Evolutionary conservation across 2,797 vertebrate species (phyloP).

Genomic region (Emydoidea blandingii): DNA sequence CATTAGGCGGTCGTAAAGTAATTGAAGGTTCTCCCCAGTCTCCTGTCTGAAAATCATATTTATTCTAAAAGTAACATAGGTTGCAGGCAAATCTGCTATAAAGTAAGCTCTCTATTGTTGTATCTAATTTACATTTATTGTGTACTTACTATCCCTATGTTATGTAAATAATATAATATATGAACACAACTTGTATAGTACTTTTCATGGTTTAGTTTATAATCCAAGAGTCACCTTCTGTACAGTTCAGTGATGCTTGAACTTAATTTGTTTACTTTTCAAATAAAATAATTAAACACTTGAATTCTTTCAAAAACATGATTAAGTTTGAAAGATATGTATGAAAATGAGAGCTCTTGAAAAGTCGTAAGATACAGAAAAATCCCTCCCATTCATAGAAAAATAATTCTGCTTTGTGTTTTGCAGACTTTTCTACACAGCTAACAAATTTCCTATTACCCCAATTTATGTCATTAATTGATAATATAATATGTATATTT

Average conservation of each 20-base stretch:
- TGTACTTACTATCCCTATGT: slow-evolving; percentile 20
- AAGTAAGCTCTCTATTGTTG: background rate
- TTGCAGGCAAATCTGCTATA: background rate
- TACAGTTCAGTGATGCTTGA: slow-evolving; percentile 54
- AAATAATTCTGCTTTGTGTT: slow-evolving; percentile 20
- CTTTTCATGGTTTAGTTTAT: slow-evolving; percentile 45
- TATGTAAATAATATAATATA: slow-evolving; percentile 38
- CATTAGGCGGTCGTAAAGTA: slow-evolving; percentile 96
- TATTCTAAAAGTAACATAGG: slow-evolving; percentile 74
- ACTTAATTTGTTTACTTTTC: slow-evolving; percentile 62
- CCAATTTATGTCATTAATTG: background rate
- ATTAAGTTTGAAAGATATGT: slow-evolving; percentile 51
- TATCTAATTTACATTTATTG: slow-evolving; percentile 35
- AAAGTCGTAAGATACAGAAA: slow-evolving; percentile 37
- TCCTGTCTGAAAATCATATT: slow-evolving; percentile 91
- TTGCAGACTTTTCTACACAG: slow-evolving; percentile 36
- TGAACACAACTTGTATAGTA: slow-evolving; percentile 20
- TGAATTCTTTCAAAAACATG: slow-evolving; percentile 47
- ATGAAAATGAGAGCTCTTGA: slow-evolving; percentile 46
- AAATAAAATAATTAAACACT: slow-evolving; percentile 50
- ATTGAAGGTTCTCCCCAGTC: slow-evolving; percentile 99
- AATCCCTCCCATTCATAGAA: slow-evolving; percentile 29
- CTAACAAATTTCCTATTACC: slow-evolving; percentile 35
- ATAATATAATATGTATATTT: background rate
- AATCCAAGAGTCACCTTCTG: slow-evolving; percentile 35